Percentiles rank a stretch among this genome's conserved stretches.
Conservation (phyloP, 2,797 vertebrate genomes). For the Microctenopoma lineatum region DNA sequence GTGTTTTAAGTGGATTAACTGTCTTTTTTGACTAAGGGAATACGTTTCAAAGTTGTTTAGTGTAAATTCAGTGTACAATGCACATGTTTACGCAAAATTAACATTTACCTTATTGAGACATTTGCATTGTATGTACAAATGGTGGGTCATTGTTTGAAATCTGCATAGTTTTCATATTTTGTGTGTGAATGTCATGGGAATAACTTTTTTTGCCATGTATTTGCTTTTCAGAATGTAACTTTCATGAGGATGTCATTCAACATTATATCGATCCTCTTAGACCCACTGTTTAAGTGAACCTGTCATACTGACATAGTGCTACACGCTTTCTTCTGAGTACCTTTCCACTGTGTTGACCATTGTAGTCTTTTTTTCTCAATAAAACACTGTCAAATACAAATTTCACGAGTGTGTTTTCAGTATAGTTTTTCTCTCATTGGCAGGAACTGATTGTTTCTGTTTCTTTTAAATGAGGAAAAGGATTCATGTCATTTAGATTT, state of each 20-base stretch:
- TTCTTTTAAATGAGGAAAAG: not conserved
- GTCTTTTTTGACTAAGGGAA: conserved; percentile 50
- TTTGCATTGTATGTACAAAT: conserved; percentile 49
- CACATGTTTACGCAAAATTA: conserved; percentile 45
- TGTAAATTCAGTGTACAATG: conserved; percentile 44
- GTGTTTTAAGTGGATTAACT: conserved; percentile 56
- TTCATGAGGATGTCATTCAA: conserved; percentile 35
- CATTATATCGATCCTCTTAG: conserved; percentile 21
- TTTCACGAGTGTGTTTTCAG: not conserved
- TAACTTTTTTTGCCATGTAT: conserved; percentile 34
- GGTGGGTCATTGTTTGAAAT: conserved; percentile 52
- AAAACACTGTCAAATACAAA: conserved; percentile 54
- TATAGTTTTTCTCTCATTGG: not conserved
- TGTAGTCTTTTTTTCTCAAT: conserved; percentile 66
- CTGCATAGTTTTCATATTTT: conserved; percentile 41
- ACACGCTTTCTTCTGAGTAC: conserved; percentile 57
- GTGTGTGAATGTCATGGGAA: conserved; percentile 24
- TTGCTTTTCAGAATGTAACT: conserved; percentile 50
- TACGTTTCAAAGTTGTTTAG: conserved; percentile 43
- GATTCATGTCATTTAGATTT: too few relatives aligned
- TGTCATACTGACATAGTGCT: conserved; percentile 35
- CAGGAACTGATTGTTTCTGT: not conserved
- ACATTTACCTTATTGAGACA: conserved; percentile 37
- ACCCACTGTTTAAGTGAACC: conserved; percentile 26
- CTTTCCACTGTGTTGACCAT: conserved; percentile 62